These are phyloP conservation scores for Drosophila nigritarsus DNA, from an alignment of 2,888 invertebrate genomes.

Conservation along the genomic window DNA sequence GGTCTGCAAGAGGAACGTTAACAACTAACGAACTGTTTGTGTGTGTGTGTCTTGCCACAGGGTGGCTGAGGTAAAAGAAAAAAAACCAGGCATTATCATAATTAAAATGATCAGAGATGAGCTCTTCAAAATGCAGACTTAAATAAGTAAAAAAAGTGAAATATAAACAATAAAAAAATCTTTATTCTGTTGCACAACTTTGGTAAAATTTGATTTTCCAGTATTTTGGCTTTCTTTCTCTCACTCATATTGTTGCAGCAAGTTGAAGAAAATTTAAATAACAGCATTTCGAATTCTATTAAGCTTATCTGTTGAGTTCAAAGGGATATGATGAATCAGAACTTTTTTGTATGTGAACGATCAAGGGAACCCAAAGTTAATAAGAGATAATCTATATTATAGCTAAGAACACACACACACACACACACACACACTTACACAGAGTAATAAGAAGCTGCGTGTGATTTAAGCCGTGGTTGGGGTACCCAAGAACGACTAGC, in stretches of 20 bases:
- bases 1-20: conserved; percentile 24
- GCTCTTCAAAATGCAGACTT: background rate
- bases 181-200: background rate
- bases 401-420: conserved; percentile 6
- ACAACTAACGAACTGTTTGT: conserved; percentile 22
- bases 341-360: conserved; percentile 25
- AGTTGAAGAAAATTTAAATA: background rate
- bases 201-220: background rate
- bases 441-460: conserved; percentile 36
- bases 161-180: background rate
- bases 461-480: conserved; percentile 45
- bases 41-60: conserved; percentile 33
- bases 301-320: background rate
- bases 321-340: background rate
- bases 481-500: conserved; percentile 38
- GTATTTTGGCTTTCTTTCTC: background rate
- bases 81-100: background rate
- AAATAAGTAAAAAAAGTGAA: background rate
- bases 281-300: background rate
- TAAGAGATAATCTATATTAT: conserved; percentile 2
- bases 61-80: conserved; percentile 25
- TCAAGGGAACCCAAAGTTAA: conserved; percentile 16
- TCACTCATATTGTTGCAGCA: background rate
- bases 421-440: background rate
- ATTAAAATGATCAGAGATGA: background rate